These are phyloP conservation scores for Heliconius sara DNA, from an alignment of 2,888 invertebrate genomes.

Conservation along the genomic window DNA sequence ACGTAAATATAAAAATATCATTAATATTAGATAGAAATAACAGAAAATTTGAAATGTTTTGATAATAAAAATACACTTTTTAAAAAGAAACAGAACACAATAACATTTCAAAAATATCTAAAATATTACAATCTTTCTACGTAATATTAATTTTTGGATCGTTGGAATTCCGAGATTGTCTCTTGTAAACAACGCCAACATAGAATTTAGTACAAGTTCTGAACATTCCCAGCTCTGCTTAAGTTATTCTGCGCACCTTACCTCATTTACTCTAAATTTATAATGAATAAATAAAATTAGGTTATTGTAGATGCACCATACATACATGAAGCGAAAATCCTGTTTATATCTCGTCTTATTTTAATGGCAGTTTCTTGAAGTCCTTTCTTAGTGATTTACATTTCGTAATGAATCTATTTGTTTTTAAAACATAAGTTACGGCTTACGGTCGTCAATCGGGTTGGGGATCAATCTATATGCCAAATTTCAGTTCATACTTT, in stretches of 20 bases:
- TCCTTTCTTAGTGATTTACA: too few species aligned
- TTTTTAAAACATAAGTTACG: too few species aligned
- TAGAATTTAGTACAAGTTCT: slow-evolving; percentile 33
- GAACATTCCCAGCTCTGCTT: slow-evolving; percentile 28
- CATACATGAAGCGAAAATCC: not conserved
- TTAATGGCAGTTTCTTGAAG: too few species aligned
- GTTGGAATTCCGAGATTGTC: slow-evolving; percentile 28
- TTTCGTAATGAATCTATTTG: too few species aligned
- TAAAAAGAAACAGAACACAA: not conserved
- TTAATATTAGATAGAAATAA: not conserved
- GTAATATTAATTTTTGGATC: slow-evolving; percentile 32
- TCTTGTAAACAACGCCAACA: slow-evolving; percentile 26
- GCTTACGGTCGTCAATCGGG: too few species aligned
- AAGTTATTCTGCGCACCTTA: slow-evolving; percentile 11
- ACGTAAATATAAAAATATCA: too few species aligned
- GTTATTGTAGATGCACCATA: not conserved
- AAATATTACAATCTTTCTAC: slow-evolving; percentile 11
- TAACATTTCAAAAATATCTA: not conserved
- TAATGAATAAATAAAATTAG: not conserved
- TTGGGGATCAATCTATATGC: too few species aligned
- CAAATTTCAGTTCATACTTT: too few species aligned
- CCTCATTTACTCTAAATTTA: slow-evolving; percentile 20
- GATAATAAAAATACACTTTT: not conserved
- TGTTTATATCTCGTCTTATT: too few species aligned
- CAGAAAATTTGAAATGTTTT: not conserved